Evolutionary conservation across 2,797 vertebrate species (phyloP), one percentile per base, ranked within the genome.

Genomic region (Siniperca undulata): DNA sequence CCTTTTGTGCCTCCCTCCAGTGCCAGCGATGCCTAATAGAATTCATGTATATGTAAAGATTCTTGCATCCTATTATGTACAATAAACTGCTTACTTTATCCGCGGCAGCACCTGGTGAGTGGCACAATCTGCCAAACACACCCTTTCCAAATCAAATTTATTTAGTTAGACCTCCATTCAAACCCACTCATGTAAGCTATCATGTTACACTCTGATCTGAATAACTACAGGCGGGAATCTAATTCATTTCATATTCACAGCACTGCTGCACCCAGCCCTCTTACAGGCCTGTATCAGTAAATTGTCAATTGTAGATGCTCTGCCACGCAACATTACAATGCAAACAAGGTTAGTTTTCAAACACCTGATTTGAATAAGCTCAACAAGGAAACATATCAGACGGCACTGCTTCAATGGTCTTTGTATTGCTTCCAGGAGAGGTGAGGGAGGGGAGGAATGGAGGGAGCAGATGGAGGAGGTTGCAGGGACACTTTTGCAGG

Each of bases 271-370:
- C 88, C 78, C 77, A 65, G 78, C 86, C 90, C 91, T 91, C 91
- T 92, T 91, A 93, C 95, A 90, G 83, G 64, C 84, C 89, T 88
- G 88, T 95, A 96, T 96, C 95, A 95, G 96, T 89, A 94, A 95
- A 95, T 96, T 96, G 95, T 96, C 95, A 95, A 96, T 94, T 93
- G 94, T 85, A 67, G 88, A 93, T 90, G 89, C 92, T 88, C 89
- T 64, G 90, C 91, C 86, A 91, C 84, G 89, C 89, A 69, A 88
- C 93, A 93, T 95, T 95, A 95, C 95, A 96, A 96, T 96, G 96
- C 96, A 96, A 96, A 95, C 96, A 96, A 95, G 96, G 95, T 94
- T 95, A 93, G 95, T 96, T 96, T 95, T 96, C 96, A 95, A 96
- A 96, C 94, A 94, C 89, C 94, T 95, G 94, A 96, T 96, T 96